Base-by-base conservation (phyloP, 2,113 vertebrate genomes). In the Corydoras sp. region DNA sequence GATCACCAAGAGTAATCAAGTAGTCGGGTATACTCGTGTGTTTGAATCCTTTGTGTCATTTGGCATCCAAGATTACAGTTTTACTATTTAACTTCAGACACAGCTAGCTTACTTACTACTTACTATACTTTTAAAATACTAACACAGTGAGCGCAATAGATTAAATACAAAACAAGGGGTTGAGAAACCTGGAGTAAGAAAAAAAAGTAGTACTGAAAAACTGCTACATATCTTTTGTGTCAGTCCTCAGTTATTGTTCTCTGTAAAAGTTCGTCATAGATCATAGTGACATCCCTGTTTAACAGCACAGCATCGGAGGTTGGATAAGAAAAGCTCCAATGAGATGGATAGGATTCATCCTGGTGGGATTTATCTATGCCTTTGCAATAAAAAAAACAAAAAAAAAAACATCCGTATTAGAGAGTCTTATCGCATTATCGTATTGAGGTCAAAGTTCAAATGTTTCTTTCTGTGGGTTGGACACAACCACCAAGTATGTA, bases 11-110 rank as follows among this genome's bases (percentile, higher is more conserved):
- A 79, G 72, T 77, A 82, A 82, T 81, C 68, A 77, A 80, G 86
- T 77, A 71, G 82, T 68, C 71, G 69, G 83, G 85, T 84, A 74
- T 76, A 83, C 81, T 84, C 69, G 56, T 68, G 43, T 81, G 73
- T 81, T 74, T 82, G 65, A 30, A 59, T 48, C 54, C 10, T 31
- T 50, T 67, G 64, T 62, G 59, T 62, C 62, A 74, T 74, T 87
- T 87, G 81, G 80, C 82, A 79, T 83, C 73, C 76, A 72, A 77
- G 69, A 81, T 35, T 79, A 70, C 76, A 81, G 80, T 74, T 85
- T 82, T 84, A 85, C 84, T 83, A 83, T 86, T 82, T 86, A 89
- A 89, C 80, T 86, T 87, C 78, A 91, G 88, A 88, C 89, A 89
- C 88, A 87, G 87, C 83, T 86, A 85, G 85, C 77, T 79, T 87